Percentiles rank a stretch among this genome's conserved stretches.
Conservation (phyloP, 2,113 vertebrate genomes). For the Gnathonemus echidnorhynchus region DNA sequence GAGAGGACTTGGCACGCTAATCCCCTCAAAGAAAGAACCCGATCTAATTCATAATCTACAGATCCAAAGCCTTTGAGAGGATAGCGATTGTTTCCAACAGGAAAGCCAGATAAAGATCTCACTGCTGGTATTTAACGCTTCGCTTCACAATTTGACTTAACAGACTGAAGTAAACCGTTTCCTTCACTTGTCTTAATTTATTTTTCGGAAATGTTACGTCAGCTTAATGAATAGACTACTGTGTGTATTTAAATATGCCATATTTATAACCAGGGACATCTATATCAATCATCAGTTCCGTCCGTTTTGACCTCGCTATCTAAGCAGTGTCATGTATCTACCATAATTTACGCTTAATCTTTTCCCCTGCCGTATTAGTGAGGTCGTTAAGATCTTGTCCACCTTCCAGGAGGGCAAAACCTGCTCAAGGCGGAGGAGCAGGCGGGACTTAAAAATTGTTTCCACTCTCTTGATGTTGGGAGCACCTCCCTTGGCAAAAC, state of each 20-base stretch:
- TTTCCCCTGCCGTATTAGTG: constrained; percentile 13
- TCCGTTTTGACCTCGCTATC: background rate
- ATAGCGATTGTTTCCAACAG: constrained; percentile 63
- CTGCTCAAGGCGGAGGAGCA: constrained; percentile 35
- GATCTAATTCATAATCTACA: constrained; percentile 65
- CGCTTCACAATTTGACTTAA: constrained; percentile 49
- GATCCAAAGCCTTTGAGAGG: constrained; percentile 59
- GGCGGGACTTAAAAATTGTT: constrained; percentile 39
- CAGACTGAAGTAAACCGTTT: constrained; percentile 18
- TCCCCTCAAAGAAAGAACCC: constrained; percentile 78
- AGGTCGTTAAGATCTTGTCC: constrained; percentile 23
- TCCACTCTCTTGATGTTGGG: constrained; percentile 36
- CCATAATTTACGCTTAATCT: background rate
- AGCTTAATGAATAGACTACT: background rate
- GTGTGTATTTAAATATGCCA: background rate
- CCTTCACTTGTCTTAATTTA: constrained; percentile 8
- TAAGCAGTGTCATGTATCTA: background rate
- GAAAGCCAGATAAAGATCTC: constrained; percentile 66
- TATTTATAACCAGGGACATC: background rate
- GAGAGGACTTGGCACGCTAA: constrained; percentile 78
- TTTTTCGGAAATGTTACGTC: background rate
- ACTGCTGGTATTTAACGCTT: constrained; percentile 57
- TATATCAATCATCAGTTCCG: background rate
- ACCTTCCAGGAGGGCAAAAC: constrained; percentile 29
- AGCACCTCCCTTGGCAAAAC: constrained; percentile 32